Evolutionary conservation across 2,888 invertebrate species (phyloP).

Genomic region (Pseudeuparius sepicola): DNA sequence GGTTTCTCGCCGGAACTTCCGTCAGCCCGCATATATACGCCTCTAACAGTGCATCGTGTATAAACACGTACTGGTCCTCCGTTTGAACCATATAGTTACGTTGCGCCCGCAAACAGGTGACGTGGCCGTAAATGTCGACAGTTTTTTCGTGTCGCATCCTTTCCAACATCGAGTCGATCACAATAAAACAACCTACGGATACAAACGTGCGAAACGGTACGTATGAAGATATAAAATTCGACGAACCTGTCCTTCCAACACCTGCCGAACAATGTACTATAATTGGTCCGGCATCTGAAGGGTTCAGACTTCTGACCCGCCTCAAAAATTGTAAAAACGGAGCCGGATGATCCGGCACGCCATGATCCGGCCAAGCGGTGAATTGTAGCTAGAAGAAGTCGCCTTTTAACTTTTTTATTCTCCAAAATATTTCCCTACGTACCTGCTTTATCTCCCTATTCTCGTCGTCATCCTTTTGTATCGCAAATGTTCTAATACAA

Average conservation of each 20-base stretch:
- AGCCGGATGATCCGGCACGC: conserved; percentile 97
- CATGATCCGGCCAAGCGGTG: conserved; percentile 99
- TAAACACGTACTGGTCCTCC: conserved; percentile 98
- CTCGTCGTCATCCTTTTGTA: conserved; percentile 72
- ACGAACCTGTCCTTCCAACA: conserved; percentile 39
- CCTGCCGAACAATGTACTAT: conserved; percentile 87
- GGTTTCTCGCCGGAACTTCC: conserved; percentile 89
- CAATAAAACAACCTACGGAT: conserved; percentile 79
- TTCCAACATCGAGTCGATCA: conserved; percentile 98
- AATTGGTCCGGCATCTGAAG: conserved; percentile 86
- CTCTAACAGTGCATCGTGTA: conserved; percentile 86
- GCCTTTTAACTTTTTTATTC: too few species aligned
- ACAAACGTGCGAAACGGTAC: too few species aligned
- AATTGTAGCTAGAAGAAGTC: too few species aligned
- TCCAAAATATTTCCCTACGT: too few species aligned
- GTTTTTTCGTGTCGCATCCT: conserved; percentile 95
- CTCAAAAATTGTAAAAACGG: conserved; percentile 95
- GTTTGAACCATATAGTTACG: conserved; percentile 99
- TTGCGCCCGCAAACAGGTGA: conserved; percentile 93
- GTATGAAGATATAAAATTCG: too few species aligned
- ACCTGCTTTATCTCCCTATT: conserved; percentile 92
- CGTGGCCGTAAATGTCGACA: conserved; percentile 98
- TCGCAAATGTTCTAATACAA: conserved; percentile 93
- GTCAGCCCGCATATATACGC: conserved; percentile 95
- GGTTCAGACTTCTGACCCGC: conserved; percentile 83